Percentiles rank a stretch among this genome's conserved stretches.
Evolutionary conservation across 2,113 vertebrate genomes (phyloP).

Genomic region (Dendrocopos noguchii): DNA sequence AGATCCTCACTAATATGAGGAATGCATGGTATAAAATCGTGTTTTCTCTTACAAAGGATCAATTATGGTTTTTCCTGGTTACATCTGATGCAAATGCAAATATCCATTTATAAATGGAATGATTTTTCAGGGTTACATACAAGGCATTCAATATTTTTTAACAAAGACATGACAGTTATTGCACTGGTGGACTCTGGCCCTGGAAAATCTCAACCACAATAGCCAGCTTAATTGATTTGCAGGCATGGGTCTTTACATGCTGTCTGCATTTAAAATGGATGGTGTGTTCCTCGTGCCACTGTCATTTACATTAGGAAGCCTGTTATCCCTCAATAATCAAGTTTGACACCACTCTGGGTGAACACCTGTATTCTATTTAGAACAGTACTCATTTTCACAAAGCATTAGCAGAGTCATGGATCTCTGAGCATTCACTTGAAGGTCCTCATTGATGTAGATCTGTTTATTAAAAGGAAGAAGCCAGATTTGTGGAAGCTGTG

Average conservation of each 20-base stretch:
- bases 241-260: not conserved
- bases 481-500: not conserved
- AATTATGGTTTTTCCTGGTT: not conserved
- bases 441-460: not conserved
- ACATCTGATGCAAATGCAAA: not conserved
- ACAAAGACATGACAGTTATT: not conserved
- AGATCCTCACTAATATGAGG: not conserved
- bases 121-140: not conserved
- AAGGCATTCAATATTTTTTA: not conserved
- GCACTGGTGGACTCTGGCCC: not conserved
- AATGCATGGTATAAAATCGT: not conserved
- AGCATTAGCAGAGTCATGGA: conserved; percentile 24
- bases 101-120: not conserved
- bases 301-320: not conserved
- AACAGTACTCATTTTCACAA: conserved; percentile 52
- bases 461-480: not conserved
- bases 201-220: not conserved
- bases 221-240: not conserved
- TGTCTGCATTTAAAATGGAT: not conserved
- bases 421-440: conserved; percentile 16
- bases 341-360: conserved; percentile 39
- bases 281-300: not conserved
- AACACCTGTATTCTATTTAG: conserved; percentile 57
- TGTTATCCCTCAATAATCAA: not conserved
- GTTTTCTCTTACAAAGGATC: not conserved